phyloP scores from a whole-genome alignment of 35 echinoderm and acorn worm species.

The Strongylocentrotus purpuratus region DNA sequence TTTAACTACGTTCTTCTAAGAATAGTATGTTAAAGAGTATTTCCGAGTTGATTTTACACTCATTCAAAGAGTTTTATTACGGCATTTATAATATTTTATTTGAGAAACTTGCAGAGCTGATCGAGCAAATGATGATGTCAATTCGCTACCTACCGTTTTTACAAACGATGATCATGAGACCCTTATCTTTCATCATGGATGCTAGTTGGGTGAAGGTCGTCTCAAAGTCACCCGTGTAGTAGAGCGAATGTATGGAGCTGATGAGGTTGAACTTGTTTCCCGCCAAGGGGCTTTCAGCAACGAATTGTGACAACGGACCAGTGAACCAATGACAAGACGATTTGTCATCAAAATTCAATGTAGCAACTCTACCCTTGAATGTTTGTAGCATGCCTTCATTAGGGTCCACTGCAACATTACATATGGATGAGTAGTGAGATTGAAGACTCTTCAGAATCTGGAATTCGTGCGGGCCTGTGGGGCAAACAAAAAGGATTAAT shows the following conservation, averaged over 20 bases:
- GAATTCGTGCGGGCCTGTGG: too few species aligned
- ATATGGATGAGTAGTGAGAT: too few species aligned
- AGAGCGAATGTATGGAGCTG: not conserved
- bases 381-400: not conserved
- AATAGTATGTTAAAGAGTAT: too few species aligned
- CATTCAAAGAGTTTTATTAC: too few species aligned
- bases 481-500: too few species aligned
- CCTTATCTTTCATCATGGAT: not conserved
- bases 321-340: not conserved
- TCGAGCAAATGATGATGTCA: too few species aligned
- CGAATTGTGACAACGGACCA: not conserved
- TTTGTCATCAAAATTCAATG: not conserved
- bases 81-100: too few species aligned
- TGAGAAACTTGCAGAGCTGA: too few species aligned
- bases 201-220: not conserved
- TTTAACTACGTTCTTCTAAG: too few species aligned
- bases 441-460: too few species aligned
- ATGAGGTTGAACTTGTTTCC: not conserved
- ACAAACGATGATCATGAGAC: not conserved
- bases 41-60: too few species aligned
- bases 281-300: not conserved
- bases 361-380: not conserved
- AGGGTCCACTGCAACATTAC: not conserved
- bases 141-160: too few species aligned
- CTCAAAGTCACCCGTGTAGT: conserved; percentile 21